Evolutionary conservation across 2,113 vertebrate genomes (phyloP).

Genomic region (Monarcha castaneiventris): DNA sequence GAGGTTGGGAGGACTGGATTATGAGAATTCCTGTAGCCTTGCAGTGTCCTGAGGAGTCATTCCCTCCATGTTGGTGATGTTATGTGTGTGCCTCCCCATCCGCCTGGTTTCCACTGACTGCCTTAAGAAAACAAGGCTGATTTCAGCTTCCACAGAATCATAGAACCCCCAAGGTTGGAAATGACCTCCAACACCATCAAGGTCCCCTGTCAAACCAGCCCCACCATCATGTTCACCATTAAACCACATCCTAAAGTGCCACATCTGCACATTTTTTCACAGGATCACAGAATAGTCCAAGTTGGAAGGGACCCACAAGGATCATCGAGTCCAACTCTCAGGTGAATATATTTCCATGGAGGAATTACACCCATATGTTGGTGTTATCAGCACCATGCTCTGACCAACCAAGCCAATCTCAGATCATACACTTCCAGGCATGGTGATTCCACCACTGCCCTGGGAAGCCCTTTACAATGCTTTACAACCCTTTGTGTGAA

Average conservation of each 20-base stretch:
- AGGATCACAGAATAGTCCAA: neutral
- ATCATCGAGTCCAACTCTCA: accelerated
- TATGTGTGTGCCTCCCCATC: neutral
- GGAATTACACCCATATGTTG: neutral
- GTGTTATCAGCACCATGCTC: neutral
- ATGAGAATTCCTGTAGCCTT: neutral
- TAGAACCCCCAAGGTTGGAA: neutral
- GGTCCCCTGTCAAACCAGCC: neutral
- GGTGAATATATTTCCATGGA: neutral
- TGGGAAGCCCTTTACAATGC: neutral
- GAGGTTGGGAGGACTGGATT: neutral
- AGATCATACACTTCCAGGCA: neutral
- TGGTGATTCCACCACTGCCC: neutral
- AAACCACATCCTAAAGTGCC: neutral
- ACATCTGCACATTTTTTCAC: neutral
- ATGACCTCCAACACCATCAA: too few relatives aligned
- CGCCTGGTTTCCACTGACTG: neutral
- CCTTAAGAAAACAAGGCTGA: neutral
- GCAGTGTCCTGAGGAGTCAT: neutral
- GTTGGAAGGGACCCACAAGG: neutral
- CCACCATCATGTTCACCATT: neutral
- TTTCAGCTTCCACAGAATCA: neutral
- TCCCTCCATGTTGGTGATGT: neutral
- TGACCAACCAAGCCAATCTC: neutral
- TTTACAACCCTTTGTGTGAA: neutral